Evolutionary conservation across 2,113 vertebrate genomes (phyloP).

Genomic region (Peromyscus maniculatus): DNA sequence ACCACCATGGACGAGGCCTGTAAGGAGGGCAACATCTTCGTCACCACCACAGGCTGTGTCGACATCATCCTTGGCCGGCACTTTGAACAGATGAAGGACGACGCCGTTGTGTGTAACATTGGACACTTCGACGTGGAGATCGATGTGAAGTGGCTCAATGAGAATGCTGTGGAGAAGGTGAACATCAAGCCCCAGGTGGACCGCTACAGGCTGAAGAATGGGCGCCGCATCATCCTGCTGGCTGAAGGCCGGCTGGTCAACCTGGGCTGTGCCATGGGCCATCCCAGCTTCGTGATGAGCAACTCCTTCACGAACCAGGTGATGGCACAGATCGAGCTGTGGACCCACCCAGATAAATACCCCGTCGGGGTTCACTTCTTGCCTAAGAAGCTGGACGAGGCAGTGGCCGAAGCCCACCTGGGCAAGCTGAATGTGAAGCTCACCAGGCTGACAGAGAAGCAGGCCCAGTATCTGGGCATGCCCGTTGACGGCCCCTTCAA

Average conservation of each 20-base stretch:
- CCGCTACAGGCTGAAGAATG: conserved; percentile 93
- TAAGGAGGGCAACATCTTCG: conserved; percentile 98
- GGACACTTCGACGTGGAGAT: conserved; percentile 99
- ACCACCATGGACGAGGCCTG: conserved; percentile 99
- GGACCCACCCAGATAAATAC: conserved; percentile 95
- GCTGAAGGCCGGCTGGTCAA: conserved; percentile 97
- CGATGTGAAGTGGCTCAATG: conserved; percentile 95
- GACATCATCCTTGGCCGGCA: conserved; percentile 96
- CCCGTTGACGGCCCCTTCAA: conserved; percentile 96
- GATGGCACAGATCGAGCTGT: conserved; percentile 98
- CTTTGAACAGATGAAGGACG: conserved; percentile 98
- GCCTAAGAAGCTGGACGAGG: conserved; percentile 99
- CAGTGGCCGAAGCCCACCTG: conserved; percentile 96
- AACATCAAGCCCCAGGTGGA: conserved; percentile 99
- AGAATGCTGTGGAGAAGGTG: conserved; percentile 92
- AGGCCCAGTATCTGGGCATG: conserved; percentile 95
- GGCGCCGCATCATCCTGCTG: conserved; percentile 94
- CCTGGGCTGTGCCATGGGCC: conserved; percentile 98
- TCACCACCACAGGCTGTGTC: conserved; percentile 97
- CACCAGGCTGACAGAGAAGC: conserved; percentile 95
- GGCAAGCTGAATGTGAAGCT: conserved; percentile 97
- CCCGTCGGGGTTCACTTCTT: conserved; percentile 96
- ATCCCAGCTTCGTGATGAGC: conserved; percentile 99
- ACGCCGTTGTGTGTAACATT: conserved; percentile 97
- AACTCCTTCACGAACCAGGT: conserved; percentile 99